These are phyloP conservation scores for Rafetus swinhoei DNA, from an alignment of 2,113 vertebrate genomes.

Conservation along the genomic window DNA sequence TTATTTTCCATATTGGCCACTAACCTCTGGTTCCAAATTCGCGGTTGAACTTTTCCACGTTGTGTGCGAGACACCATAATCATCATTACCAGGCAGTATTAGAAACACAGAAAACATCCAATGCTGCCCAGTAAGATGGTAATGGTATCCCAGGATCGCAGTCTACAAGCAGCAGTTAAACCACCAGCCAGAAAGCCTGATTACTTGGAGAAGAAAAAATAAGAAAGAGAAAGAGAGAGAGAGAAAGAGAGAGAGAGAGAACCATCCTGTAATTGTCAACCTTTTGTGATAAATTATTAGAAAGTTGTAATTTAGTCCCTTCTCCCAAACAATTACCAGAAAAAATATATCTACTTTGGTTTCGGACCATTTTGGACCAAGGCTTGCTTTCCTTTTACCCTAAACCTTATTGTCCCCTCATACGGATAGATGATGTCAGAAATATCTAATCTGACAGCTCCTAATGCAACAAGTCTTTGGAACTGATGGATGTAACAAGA, in stretches of 20 bases:
- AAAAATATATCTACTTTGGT: background rate
- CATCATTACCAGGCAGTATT: slow-evolving; percentile 99
- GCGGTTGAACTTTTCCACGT: slow-evolving; percentile 37
- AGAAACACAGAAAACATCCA: slow-evolving; percentile 94
- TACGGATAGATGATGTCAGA: background rate
- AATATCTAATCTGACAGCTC: background rate
- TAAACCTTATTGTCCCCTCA: background rate
- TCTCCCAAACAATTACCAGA: background rate
- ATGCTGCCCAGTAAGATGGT: slow-evolving; percentile 99
- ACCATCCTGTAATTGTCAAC: background rate
- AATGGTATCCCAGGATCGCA: slow-evolving; percentile 79
- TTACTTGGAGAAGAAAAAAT: background rate
- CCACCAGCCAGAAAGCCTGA: background rate
- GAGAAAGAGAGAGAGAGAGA: rapidly evolving
- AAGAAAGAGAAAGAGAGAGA: too few species aligned
- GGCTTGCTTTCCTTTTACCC: background rate
- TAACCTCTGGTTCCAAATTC: background rate
- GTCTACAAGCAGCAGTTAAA: slow-evolving; percentile 29
- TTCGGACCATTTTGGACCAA: background rate
- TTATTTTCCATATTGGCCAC: background rate
- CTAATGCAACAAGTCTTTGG: background rate
- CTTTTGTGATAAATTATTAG: rapidly evolving
- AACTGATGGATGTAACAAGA: background rate
- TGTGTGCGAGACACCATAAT: slow-evolving; percentile 85
- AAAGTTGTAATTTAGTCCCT: too few species aligned